These are phyloP conservation scores for Metaphire vulgaris DNA, from an alignment of 1,140 invertebrate genomes.

Conservation along the genomic window DNA sequence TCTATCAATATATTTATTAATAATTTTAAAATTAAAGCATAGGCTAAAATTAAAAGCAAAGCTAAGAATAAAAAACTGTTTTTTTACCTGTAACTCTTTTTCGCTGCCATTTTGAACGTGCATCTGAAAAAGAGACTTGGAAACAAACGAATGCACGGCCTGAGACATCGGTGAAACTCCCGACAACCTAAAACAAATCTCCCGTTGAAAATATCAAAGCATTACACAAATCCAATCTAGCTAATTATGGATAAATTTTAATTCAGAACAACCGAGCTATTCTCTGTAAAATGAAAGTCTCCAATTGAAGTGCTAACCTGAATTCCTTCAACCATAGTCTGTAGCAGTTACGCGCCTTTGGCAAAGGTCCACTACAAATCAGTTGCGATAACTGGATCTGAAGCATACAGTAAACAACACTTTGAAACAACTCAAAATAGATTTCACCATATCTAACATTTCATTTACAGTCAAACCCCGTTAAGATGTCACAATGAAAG, in stretches of 20 bases:
- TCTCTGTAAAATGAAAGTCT: neutral
- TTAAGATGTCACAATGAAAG: neutral
- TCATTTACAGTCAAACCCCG: neutral
- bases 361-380: neutral
- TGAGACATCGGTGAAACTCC: neutral
- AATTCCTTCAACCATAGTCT: neutral
- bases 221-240: no score
- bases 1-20: neutral
- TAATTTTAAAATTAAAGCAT: no score
- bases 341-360: neutral
- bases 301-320: neutral
- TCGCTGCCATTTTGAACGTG: neutral
- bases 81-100: neutral
- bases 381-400: neutral
- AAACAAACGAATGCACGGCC: neutral
- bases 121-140: neutral
- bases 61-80: no score
- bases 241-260: no score
- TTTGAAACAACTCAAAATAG: neutral
- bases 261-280: neutral
- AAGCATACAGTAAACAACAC: neutral
- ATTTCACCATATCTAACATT: neutral
- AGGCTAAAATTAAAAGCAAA: no score
- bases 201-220: neutral
- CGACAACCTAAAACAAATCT: neutral